These are phyloP conservation scores for Columbina picui DNA, from an alignment of 2,113 vertebrate genomes.

Conservation along the genomic window DNA sequence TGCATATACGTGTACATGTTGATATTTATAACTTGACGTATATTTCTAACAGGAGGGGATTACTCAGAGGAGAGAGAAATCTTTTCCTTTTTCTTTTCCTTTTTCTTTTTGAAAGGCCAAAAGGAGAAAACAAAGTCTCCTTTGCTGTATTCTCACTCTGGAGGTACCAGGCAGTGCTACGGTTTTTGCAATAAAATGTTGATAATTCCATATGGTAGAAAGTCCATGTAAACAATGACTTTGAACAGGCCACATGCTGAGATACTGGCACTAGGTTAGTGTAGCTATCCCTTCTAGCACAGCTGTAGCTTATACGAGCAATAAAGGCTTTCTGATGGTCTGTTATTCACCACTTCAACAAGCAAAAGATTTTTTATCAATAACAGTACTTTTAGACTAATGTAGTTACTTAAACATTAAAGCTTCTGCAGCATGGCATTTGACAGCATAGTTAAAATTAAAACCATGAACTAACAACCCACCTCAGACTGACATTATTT, in stretches of 20 bases:
- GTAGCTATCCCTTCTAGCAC: neutral
- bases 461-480: constrained; percentile 25
- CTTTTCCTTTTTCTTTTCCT: neutral
- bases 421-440: neutral
- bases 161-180: neutral
- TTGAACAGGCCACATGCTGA: constrained; percentile 48
- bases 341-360: neutral
- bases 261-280: constrained; percentile 6
- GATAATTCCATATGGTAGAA: constrained; percentile 35
- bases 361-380: constrained; percentile 33
- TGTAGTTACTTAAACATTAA: constrained; percentile 22
- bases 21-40: neutral
- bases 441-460: constrained; percentile 18
- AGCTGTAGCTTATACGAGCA: constrained; percentile 38
- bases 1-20: neutral
- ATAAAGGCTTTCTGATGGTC: neutral
- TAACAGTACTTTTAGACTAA: constrained; percentile 34
- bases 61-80: neutral
- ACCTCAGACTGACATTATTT: neutral
- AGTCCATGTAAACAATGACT: constrained; percentile 23
- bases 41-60: neutral
- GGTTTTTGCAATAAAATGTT: constrained; percentile 3
- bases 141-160: neutral
- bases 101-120: neutral
- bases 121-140: neutral